Percentiles rank a stretch among this genome's conserved stretches.
These are phyloP conservation scores for Chloroceryle amazona DNA, from an alignment of 2,797 vertebrate genomes.

Conservation along the genomic window DNA sequence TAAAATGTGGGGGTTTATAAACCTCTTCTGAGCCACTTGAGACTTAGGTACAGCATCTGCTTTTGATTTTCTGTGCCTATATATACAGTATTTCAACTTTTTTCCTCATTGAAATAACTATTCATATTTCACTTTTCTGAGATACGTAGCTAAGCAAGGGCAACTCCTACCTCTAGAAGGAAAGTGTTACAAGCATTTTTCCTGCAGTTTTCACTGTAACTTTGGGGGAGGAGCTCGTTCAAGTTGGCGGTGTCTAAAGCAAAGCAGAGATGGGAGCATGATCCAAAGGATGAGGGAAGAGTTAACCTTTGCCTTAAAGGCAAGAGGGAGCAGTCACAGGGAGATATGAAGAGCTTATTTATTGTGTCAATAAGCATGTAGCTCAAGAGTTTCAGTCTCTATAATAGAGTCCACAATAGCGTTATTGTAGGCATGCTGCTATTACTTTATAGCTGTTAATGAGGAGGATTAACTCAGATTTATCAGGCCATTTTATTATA, in stretches of 20 bases:
- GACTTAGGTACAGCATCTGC: background rate
- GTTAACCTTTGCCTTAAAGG: background rate
- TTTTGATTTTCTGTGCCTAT: background rate
- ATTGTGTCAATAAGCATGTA: accelerated
- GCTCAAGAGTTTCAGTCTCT: background rate
- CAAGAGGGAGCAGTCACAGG: background rate
- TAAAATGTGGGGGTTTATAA: background rate
- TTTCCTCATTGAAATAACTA: background rate
- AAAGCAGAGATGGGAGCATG: background rate
- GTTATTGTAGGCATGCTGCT: background rate
- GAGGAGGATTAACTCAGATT: background rate
- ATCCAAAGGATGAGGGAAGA: background rate
- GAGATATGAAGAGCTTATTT: background rate
- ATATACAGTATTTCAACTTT: background rate
- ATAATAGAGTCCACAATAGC: background rate
- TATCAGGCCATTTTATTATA: background rate
- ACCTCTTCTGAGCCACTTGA: background rate
- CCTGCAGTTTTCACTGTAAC: background rate
- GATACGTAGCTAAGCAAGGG: background rate
- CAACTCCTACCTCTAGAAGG: background rate
- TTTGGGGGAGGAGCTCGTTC: background rate
- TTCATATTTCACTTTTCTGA: background rate
- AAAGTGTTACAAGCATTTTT: background rate
- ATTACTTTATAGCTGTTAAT: background rate
- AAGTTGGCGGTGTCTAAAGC: background rate